A percentile compares a stretch with the other conserved stretches of the same genome.
Evolutionary conservation across 2,888 invertebrate genomes (phyloP).

Genomic region (Lagria hirta): DNA sequence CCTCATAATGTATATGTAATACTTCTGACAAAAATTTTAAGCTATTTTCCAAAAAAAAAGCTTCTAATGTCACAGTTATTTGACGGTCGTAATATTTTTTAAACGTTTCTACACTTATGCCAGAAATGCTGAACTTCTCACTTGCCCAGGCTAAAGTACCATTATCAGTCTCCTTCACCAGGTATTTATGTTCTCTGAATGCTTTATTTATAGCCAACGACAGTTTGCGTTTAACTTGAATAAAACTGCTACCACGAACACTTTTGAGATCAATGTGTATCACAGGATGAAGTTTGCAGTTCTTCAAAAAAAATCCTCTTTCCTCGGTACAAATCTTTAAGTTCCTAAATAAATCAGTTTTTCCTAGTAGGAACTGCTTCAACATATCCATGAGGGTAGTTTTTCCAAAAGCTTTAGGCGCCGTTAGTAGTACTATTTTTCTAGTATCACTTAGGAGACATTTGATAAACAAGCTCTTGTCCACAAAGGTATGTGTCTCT

Average conservation of each 20-base stretch:
- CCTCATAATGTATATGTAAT: slow-evolving; percentile 28
- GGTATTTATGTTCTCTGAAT: slow-evolving; percentile 25
- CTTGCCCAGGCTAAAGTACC: slow-evolving; percentile 22
- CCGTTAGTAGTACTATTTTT: slow-evolving; percentile 25
- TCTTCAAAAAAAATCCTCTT: slow-evolving; percentile 25
- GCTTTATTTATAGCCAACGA: slow-evolving; percentile 21
- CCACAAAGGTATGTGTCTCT: slow-evolving; percentile 17
- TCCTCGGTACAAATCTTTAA: slow-evolving; percentile 26
- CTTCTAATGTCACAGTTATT: slow-evolving; percentile 20
- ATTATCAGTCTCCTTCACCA: slow-evolving; percentile 28
- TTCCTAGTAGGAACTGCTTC: slow-evolving; percentile 26
- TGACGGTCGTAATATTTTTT: slow-evolving; percentile 15
- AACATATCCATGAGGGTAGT: slow-evolving; percentile 27
- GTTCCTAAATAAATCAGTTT: slow-evolving; percentile 26
- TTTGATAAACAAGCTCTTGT: slow-evolving; percentile 14
- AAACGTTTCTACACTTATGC: slow-evolving; percentile 15
- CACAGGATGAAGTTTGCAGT: slow-evolving; percentile 28
- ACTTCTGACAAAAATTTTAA: slow-evolving; percentile 21
- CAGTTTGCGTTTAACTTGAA: slow-evolving; percentile 18
- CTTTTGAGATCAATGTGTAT: slow-evolving; percentile 26
- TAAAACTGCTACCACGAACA: slow-evolving; percentile 25
- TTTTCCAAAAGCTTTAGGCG: slow-evolving; percentile 27
- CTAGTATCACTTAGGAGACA: slow-evolving; percentile 10
- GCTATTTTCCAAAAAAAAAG: slow-evolving; percentile 18
- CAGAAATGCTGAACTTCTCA: slow-evolving; percentile 22